phyloP scores from a whole-genome alignment of 2,113 vertebrate species.

The Trichechus manatus region DNA sequence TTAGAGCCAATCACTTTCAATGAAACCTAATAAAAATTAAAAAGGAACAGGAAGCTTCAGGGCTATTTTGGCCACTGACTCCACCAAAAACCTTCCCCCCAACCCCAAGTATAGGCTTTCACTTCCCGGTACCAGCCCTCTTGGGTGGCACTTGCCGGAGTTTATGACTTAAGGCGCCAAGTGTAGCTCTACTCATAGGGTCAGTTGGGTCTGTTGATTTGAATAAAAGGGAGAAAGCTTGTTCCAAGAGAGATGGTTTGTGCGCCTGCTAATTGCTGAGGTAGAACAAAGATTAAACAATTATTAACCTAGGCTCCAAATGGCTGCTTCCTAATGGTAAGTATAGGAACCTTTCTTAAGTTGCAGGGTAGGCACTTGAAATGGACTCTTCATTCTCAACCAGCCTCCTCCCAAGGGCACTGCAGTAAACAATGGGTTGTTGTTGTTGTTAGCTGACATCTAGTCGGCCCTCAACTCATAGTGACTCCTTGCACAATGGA shows the following conservation, averaged over 20 bases:
- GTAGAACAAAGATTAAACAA: constrained; percentile 48
- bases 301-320: background rate
- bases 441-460: background rate
- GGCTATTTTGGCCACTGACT: background rate
- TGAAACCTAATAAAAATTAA: background rate
- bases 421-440: background rate
- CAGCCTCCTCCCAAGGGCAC: background rate
- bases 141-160: background rate
- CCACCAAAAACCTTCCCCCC: background rate
- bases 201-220: background rate
- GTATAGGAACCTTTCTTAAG: constrained; percentile 46
- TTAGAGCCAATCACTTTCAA: background rate
- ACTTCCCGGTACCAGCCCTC: background rate
- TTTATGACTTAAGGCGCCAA: constrained; percentile 5
- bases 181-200: background rate
- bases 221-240: constrained; percentile 38
- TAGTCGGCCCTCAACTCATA: background rate
- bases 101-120: background rate
- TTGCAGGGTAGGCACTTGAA: background rate
- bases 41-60: background rate
- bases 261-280: background rate
- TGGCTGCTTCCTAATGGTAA: background rate
- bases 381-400: background rate
- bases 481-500: background rate
- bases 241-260: constrained; percentile 26